Evolutionary conservation across 2,797 vertebrate genomes (phyloP).

Genomic region (Semaprochilodus insignis): DNA sequence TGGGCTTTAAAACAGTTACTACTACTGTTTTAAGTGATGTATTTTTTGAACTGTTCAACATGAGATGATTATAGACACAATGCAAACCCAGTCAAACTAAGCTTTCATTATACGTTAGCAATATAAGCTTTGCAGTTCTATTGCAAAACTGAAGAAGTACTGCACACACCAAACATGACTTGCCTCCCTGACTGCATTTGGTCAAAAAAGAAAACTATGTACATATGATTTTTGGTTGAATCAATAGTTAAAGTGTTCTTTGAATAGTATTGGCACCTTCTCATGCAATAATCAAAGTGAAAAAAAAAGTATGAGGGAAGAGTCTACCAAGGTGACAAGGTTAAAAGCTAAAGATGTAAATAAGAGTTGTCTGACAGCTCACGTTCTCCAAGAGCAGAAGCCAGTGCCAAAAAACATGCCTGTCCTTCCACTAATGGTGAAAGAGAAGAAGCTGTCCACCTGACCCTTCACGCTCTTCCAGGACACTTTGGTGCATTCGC

Average conservation of each 20-base stretch:
- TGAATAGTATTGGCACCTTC: not conserved
- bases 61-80: too few species aligned
- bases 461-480: conserved; percentile 30
- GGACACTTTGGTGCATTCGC: conserved; percentile 58
- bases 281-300: too few species aligned
- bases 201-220: not conserved
- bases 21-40: not conserved
- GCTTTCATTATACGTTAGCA: not conserved
- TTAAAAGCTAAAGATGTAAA: conserved; percentile 13
- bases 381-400: conserved; percentile 27
- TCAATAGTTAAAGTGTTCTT: not conserved
- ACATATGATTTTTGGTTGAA: not conserved
- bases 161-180: not conserved
- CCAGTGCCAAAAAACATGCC: conserved; percentile 32
- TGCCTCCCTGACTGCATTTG: not conserved
- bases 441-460: not conserved
- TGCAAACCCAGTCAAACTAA: too few species aligned
- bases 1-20: not conserved
- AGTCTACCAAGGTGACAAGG: conserved; percentile 8
- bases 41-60: not conserved
- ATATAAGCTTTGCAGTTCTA: not conserved
- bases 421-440: conserved; percentile 33
- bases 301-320: not conserved
- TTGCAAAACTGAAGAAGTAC: not conserved
- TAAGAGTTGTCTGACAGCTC: conserved; percentile 29